Base-by-base conservation (phyloP, 2,888 invertebrate genomes). In the Chloromyia formosa region DNA sequence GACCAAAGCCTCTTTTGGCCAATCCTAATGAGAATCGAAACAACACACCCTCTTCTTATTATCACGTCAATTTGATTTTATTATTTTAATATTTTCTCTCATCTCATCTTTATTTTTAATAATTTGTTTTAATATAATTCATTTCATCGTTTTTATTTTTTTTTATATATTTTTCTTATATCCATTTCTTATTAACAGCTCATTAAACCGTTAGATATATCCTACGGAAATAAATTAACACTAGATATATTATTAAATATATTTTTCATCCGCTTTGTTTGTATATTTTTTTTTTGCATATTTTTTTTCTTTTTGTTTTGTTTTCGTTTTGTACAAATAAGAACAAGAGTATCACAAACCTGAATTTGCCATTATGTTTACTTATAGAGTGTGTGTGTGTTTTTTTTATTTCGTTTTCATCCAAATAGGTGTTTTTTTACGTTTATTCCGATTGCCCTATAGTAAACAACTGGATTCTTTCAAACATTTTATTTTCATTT, bases 311-410 rank as follows among this genome's bases (percentile, higher is more conserved):
- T 49, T 62, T 40, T 54, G 27, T 35, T 35, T 35, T 35, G 27
- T 35, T 53, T 69, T 64, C 20, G 27, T 60, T 77, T 77, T 77
- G 77, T 77, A 77, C 77, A 77, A 77, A 77, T 75, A 74, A 77
- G 76, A 77, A 77, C 75, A 77, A 77, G 76, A 76, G 58, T 77
- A 77, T 77, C 77, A 77, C 77, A 77, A 77, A 77, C 77, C 77
- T 75, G 74, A 75, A 77, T 75, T 76, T 76, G 75, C 75, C 69
- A 20, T 76, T 76, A 73, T 74, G 27, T 60, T 73, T 61, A 73
- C 53, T 73, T 45, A 71, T 58, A 58, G 71, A 58, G 27, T 71
- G 56, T 16, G 7, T 64, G 16, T 49, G 16, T 12, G 49, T 49
- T 3, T 42, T 7, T 18, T 58, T 18, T 58, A 12, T 18, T 58